These are phyloP conservation scores for Choloepus didactylus DNA, from an alignment of 2,797 vertebrate genomes.

Conservation along the genomic window DNA sequence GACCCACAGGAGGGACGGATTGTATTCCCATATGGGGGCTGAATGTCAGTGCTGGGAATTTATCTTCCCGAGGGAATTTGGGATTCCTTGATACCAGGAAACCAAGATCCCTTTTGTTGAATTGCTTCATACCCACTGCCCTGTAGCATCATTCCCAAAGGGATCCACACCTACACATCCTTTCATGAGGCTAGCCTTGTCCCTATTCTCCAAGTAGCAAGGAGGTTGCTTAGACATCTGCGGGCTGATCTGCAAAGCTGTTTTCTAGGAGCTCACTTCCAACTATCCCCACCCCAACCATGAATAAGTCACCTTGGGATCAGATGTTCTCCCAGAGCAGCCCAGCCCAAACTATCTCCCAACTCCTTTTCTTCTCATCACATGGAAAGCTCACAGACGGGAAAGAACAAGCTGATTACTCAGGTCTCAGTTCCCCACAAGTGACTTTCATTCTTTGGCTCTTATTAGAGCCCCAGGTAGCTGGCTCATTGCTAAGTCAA, in stretches of 20 bases:
- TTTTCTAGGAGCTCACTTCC: neutral
- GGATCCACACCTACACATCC: neutral
- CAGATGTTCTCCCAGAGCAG: neutral
- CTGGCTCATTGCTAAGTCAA: conserved; percentile 53
- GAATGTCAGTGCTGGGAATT: neutral
- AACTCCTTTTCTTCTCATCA: neutral
- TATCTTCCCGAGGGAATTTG: neutral
- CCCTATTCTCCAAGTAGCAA: neutral
- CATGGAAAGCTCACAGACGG: conserved; percentile 1
- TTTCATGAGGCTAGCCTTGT: neutral
- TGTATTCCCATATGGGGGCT: neutral
- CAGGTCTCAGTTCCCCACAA: conserved; percentile 4
- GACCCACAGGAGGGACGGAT: neutral
- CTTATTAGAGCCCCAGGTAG: conserved; percentile 66
- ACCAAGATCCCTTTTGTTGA: neutral
- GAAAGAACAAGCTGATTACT: conserved; percentile 50
- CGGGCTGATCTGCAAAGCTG: neutral
- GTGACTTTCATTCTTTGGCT: neutral
- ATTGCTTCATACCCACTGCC: neutral
- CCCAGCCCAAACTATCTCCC: neutral
- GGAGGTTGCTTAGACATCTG: neutral
- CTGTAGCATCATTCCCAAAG: neutral
- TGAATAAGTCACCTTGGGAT: neutral
- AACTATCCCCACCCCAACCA: neutral
- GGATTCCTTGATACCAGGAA: neutral